Conservation (phyloP, 2,113 vertebrate species). For the Zosterops pallidus region DNA sequence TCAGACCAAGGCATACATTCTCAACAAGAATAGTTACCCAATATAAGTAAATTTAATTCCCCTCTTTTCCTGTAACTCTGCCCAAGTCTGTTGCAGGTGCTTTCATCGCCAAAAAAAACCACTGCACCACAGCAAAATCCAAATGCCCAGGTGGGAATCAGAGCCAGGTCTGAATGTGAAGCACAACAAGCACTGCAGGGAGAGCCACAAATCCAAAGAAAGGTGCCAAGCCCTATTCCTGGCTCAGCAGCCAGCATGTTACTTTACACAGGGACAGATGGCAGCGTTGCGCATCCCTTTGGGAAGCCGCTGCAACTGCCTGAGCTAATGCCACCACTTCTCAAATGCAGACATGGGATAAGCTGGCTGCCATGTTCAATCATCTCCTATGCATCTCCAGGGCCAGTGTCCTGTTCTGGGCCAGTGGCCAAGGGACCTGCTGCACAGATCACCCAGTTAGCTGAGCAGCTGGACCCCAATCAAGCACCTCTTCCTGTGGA, state of each 20-base stretch:
- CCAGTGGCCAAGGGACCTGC: not conserved
- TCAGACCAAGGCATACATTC: fast-evolving
- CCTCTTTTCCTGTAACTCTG: not conserved
- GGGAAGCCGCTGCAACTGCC: not conserved
- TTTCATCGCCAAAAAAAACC: not conserved
- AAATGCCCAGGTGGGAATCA: not conserved
- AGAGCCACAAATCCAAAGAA: not conserved
- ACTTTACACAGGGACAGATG: not conserved
- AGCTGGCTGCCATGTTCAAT: not conserved
- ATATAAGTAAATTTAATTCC: not conserved
- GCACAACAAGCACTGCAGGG: not conserved
- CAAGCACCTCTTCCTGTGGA: not conserved
- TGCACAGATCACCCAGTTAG: fast-evolving
- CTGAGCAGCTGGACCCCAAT: not conserved
- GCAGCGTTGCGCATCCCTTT: not conserved
- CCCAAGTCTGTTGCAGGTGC: not conserved
- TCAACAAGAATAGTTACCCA: not conserved
- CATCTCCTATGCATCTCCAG: not conserved
- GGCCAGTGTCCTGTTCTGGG: not conserved
- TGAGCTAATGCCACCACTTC: not conserved
- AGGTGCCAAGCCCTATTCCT: not conserved
- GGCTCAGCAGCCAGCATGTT: not conserved
- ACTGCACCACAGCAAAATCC: not conserved
- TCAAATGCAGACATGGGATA: fast-evolving
- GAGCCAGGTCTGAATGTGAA: not conserved